These are phyloP conservation scores for Pangasianodon gigas DNA, from an alignment of 2,113 vertebrate species.

Conservation along the genomic window DNA sequence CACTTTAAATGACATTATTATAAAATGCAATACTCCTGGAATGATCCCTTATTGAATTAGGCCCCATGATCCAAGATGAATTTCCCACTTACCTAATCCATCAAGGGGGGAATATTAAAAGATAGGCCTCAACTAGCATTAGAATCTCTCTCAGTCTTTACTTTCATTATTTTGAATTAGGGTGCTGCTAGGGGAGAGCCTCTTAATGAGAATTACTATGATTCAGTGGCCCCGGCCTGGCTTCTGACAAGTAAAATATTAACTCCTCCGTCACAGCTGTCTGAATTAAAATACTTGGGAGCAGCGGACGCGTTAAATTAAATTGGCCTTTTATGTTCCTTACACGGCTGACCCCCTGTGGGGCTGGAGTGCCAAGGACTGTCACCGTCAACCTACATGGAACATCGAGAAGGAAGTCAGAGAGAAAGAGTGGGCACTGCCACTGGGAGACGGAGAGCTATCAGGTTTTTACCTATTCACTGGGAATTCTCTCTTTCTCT, in stretches of 20 bases:
- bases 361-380: constrained; percentile 77
- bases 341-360: constrained; percentile 98
- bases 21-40: constrained; percentile 99
- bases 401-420: constrained; percentile 50
- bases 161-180: constrained; percentile 99
- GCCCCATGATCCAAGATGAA: constrained; percentile 99
- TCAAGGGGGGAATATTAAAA: constrained; percentile 99
- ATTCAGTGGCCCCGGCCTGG: constrained; percentile 98
- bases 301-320: constrained; percentile 99
- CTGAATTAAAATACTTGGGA: constrained; percentile 99
- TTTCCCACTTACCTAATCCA: constrained; percentile 99
- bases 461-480: constrained; percentile 51
- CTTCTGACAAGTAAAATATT: constrained; percentile 99
- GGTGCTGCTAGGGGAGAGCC: constrained; percentile 99
- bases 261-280: constrained; percentile 99
- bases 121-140: constrained; percentile 99
- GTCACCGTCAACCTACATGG: constrained; percentile 51
- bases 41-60: constrained; percentile 99
- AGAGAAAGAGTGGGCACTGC: constrained; percentile 49
- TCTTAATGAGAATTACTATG: constrained; percentile 99
- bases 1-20: constrained; percentile 99
- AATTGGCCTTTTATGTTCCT: constrained; percentile 99
- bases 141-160: constrained; percentile 98
- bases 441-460: not conserved
- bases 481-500: constrained; percentile 59